Evolutionary conservation across 53 echinoderm and acorn worm genomes (phyloP).

Genomic region (Paelopatides confundens): DNA sequence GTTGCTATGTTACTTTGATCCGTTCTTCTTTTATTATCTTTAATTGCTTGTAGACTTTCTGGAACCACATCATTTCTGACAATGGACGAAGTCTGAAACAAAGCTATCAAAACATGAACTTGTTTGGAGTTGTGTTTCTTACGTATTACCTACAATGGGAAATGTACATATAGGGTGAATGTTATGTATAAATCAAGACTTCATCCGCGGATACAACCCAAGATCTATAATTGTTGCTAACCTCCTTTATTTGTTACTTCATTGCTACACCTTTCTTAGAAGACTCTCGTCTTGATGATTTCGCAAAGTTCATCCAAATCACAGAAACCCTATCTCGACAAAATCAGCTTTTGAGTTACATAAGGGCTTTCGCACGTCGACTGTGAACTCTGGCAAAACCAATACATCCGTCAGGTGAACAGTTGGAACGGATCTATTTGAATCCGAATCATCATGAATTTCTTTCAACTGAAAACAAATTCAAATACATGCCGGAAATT

Average conservation of each 20-base stretch:
- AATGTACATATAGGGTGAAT: no score
- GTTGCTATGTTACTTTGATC: no score
- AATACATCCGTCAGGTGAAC: not conserved
- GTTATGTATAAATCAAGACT: no score
- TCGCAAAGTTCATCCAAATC: not conserved
- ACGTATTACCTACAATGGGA: no score
- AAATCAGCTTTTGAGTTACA: not conserved
- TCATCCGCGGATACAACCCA: no score
- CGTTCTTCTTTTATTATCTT: no score
- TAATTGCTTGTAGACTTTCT: no score
- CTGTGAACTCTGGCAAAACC: not conserved
- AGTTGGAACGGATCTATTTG: not conserved
- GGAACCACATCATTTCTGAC: no score
- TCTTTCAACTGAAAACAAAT: not conserved
- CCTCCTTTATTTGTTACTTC: not conserved
- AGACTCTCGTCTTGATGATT: not conserved
- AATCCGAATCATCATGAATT: not conserved
- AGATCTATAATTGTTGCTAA: no score
- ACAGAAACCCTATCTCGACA: not conserved
- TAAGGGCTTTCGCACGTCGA: not conserved
- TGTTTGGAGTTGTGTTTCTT: no score
- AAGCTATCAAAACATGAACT: no score
- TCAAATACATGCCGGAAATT: conserved; percentile 1
- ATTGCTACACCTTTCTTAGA: conserved; percentile 7
- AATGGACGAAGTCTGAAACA: no score